phyloP scores from a whole-genome alignment of 92 coral and sea anemone genomes.

The Porites divaricata region DNA sequence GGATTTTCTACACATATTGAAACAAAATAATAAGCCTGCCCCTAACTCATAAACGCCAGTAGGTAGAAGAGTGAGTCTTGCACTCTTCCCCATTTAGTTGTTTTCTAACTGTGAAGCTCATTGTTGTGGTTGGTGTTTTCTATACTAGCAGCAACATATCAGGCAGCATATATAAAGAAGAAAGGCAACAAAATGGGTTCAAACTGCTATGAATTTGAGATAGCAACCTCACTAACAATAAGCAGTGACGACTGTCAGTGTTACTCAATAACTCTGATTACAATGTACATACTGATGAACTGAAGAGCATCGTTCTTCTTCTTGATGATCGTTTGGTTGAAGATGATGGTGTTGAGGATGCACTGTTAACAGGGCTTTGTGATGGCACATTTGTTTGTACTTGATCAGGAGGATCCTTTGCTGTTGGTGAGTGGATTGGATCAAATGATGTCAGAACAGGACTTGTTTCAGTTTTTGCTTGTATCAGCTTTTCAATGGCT shows the following conservation, averaged over 20 bases:
- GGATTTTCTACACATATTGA: too few relatives aligned
- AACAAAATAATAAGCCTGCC: too few relatives aligned
- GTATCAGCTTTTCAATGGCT: slow-evolving; percentile 96
- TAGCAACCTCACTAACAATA: too few relatives aligned
- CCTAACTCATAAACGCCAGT: too few relatives aligned
- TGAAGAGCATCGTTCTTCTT: slow-evolving; percentile 93
- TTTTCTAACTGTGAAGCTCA: neutral
- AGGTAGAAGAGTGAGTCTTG: neutral
- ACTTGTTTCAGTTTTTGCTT: slow-evolving; percentile 80
- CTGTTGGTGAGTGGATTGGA: slow-evolving; percentile 82
- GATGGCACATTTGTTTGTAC: slow-evolving; percentile 31
- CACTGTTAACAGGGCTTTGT: slow-evolving; percentile 79
- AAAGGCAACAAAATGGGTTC: too few relatives aligned
- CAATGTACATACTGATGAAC: slow-evolving; percentile 52
- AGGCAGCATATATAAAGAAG: too few relatives aligned
- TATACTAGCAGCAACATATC: too few relatives aligned
- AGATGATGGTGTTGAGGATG: slow-evolving; percentile 88
- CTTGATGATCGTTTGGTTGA: slow-evolving; percentile 82
- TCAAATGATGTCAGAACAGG: slow-evolving; percentile 95
- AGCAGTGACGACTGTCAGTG: too few relatives aligned
- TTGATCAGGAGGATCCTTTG: slow-evolving; percentile 75
- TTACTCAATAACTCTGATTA: too few relatives aligned
- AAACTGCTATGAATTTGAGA: too few relatives aligned
- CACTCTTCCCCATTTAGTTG: neutral
- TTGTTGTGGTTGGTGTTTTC: too few relatives aligned